Percentiles rank a stretch among this genome's conserved stretches.
Conservation (phyloP, 2,113 vertebrate genomes). For the Gorsachius goisagi region DNA sequence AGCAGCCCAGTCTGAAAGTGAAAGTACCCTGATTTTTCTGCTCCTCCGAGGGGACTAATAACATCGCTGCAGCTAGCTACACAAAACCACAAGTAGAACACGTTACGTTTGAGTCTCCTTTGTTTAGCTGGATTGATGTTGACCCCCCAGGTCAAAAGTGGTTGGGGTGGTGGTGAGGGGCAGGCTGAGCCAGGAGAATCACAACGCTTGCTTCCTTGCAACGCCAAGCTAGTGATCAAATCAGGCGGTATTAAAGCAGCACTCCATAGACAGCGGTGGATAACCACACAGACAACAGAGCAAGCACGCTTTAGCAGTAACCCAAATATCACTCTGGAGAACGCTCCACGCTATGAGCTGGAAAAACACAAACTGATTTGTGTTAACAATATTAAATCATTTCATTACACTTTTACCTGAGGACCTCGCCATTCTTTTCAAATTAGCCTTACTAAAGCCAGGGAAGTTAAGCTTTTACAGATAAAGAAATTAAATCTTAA, state of each 20-base stretch:
- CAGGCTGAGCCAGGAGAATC: not conserved
- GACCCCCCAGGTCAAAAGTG: not conserved
- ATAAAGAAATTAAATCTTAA: not conserved
- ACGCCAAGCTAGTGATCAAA: not conserved
- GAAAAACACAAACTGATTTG: not conserved
- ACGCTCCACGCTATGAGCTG: accelerated
- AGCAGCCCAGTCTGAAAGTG: not conserved
- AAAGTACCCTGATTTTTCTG: not conserved
- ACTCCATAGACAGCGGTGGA: accelerated
- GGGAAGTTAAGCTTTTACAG: not conserved
- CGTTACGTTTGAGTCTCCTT: not conserved
- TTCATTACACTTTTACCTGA: not conserved
- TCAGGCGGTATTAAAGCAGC: not conserved
- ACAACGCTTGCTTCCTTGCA: not conserved
- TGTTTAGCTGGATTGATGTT: not conserved
- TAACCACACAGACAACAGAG: not conserved
- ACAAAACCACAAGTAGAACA: not conserved
- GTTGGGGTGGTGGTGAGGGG: not conserved
- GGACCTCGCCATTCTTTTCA: not conserved
- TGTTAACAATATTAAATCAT: not conserved
- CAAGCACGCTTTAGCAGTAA: not conserved
- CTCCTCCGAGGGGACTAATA: not conserved
- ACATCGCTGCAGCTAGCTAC: not conserved
- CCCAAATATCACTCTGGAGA: not conserved
- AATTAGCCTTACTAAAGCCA: not conserved